phyloP scores from a whole-genome alignment of 2,797 vertebrate species.

The Thunnus albacares region DNA sequence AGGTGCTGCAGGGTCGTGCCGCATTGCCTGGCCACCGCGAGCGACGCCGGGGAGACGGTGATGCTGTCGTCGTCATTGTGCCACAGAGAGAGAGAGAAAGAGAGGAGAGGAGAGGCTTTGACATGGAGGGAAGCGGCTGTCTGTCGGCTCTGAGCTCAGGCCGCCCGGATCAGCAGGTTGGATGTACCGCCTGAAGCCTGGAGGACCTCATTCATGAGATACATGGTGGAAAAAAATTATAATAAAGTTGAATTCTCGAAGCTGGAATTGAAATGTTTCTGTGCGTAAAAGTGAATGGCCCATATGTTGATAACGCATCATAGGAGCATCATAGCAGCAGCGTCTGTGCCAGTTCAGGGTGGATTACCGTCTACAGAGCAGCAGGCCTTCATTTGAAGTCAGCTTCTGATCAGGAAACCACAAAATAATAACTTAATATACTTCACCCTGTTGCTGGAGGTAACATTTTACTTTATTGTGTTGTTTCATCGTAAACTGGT shows the following conservation, averaged over 20 bases:
- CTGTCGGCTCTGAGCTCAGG: conserved; percentile 63
- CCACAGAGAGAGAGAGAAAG: conserved; percentile 51
- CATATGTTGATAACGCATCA: conserved; percentile 50
- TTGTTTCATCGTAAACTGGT: conserved; percentile 35
- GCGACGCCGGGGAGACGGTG: conserved; percentile 73
- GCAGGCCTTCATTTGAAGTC: conserved; percentile 74
- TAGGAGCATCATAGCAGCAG: conserved; percentile 56
- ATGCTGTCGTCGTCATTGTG: conserved; percentile 78
- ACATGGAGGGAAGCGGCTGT: conserved; percentile 74
- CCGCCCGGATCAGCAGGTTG: conserved; percentile 73
- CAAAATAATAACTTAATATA: background rate
- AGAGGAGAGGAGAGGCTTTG: conserved; percentile 55
- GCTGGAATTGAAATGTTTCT: conserved; percentile 44
- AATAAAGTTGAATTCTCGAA: conserved; percentile 51
- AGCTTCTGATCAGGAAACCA: conserved; percentile 45
- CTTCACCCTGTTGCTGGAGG: conserved; percentile 68
- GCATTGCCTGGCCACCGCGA: conserved; percentile 86
- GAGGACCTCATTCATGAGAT: conserved; percentile 7
- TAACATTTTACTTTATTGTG: conserved; percentile 13
- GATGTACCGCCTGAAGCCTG: conserved; percentile 58
- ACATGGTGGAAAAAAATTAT: background rate
- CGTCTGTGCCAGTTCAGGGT: conserved; percentile 64
- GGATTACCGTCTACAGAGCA: conserved; percentile 72
- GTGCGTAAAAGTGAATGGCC: conserved; percentile 65
- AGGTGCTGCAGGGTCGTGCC: conserved; percentile 87